A percentile compares a stretch with the other conserved stretches of the same genome.
phyloP scores from a whole-genome alignment of 2,797 vertebrate species.

The Acrossocheilus fasciatus region DNA sequence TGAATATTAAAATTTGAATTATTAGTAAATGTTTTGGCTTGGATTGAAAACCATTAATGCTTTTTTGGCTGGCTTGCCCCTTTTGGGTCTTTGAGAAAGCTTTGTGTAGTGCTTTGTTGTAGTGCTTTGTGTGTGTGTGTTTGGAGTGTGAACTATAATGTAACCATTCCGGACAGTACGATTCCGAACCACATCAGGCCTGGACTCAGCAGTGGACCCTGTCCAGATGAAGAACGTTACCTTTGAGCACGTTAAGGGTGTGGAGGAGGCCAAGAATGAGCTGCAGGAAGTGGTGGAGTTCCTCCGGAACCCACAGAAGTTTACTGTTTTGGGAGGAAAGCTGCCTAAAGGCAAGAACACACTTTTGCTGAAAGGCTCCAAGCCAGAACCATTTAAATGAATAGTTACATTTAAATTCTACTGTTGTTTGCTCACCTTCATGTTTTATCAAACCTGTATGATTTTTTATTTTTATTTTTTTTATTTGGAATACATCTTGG shows the following conservation, averaged over 20 bases:
- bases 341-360: slow-evolving; percentile 91
- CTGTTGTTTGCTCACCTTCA: not conserved
- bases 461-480: not conserved
- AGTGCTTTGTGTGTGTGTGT: slow-evolving; percentile 22
- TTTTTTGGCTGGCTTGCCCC: not conserved
- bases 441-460: not conserved
- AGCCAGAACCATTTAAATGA: not conserved
- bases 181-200: slow-evolving; percentile 94
- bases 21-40: not conserved
- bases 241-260: slow-evolving; percentile 97
- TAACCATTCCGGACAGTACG: slow-evolving; percentile 87
- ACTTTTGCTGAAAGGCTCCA: not conserved
- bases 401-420: not conserved
- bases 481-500: not conserved
- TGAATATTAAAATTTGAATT: not conserved
- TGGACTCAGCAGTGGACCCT: slow-evolving; percentile 96
- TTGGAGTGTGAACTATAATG: slow-evolving; percentile 75
- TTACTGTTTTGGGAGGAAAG: slow-evolving; percentile 94
- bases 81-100: not conserved
- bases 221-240: slow-evolving; percentile 97
- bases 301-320: slow-evolving; percentile 96
- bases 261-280: slow-evolving; percentile 97
- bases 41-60: not conserved
- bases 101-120: not conserved
- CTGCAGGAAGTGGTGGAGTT: slow-evolving; percentile 98